Evolutionary conservation across 2,797 vertebrate species (phyloP), one percentile per base, ranked within the genome.

Genomic region (Falco peregrinus): DNA sequence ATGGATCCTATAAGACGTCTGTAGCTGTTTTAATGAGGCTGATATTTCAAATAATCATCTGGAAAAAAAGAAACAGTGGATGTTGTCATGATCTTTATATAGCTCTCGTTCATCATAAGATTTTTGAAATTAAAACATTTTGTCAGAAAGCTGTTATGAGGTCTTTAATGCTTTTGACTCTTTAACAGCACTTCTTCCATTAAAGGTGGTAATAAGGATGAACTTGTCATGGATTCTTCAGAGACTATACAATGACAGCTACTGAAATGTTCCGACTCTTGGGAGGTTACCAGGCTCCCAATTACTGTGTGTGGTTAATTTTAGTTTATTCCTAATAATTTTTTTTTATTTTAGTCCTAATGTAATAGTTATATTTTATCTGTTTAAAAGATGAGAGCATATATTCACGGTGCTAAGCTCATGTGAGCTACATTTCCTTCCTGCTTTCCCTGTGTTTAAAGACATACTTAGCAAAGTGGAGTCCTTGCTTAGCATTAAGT

Each of bases 41-140:
- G 68, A 47, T 89, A 92, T 83, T 94, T 96, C 69, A 86, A 95
- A 93, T 37, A 91, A 57, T 15, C n/a, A 65, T 59, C 64, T 64
- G 16, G 17, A 7, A 82, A 91, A 63, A 87, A 87, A 73, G 19
- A 51, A 73, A 24, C 8, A 33, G 45, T 75, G 43, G 29, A 67
- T 89, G 61, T 17, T 87, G 7, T 76, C 13, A 33, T 75, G 25
- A 70, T 90, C 87, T 92, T 95, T 95, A 75, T 80, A 81, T 64
- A 91, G 76, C 35, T 91, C 53, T 91, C 1, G 0, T 29, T 86
- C 51, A 37, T 19, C 39, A 75, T 85, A 93, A 94, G 61, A 69
- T 68, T 82, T 54, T 57, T 92, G 76, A 80, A 90, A 92, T 85
- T 89, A 85, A 87, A 94, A 39, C 22, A 64, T 65, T 75, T 95